Evolutionary conservation across 2,888 invertebrate genomes (phyloP).

Genomic region (Chrysopilus asiliformis): DNA sequence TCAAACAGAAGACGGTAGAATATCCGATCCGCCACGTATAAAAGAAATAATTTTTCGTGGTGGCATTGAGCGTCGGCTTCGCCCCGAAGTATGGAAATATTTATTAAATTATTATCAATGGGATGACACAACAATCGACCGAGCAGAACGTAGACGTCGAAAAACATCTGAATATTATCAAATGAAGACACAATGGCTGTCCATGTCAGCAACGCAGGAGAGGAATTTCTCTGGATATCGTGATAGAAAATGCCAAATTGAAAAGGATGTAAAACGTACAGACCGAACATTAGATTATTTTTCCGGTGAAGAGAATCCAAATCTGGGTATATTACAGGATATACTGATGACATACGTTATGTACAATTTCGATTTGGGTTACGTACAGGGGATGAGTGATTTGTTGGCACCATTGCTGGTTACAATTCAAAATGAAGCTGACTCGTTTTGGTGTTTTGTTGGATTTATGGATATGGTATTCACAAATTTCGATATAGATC

Average conservation of each 20-base stretch:
- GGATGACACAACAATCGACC: constrained; percentile 60
- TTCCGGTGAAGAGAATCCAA: constrained; percentile 86
- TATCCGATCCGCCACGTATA: constrained; percentile 62
- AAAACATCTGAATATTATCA: constrained; percentile 78
- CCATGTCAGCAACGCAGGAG: constrained; percentile 78
- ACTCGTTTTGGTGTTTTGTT: constrained; percentile 98
- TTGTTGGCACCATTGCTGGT: constrained; percentile 82
- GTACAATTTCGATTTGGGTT: constrained; percentile 97
- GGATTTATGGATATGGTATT: constrained; percentile 92
- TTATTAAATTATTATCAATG: constrained; percentile 79
- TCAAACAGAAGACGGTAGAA: constrained; percentile 66
- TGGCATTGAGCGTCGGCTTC: constrained; percentile 61
- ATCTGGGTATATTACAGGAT: constrained; percentile 71
- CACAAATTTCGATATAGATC: constrained; percentile 92
- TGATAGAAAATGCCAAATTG: constrained; percentile 86
- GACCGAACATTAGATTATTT: constrained; percentile 84
- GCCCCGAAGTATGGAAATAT: constrained; percentile 88
- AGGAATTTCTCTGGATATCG: constrained; percentile 73
- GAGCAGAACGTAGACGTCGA: constrained; percentile 52
- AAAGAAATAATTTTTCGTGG: constrained; percentile 85
- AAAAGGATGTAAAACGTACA: constrained; percentile 94
- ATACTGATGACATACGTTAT: constrained; percentile 97
- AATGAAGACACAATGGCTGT: constrained; percentile 96
- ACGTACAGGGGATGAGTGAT: constrained; percentile 97
- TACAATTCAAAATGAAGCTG: constrained; percentile 83